Conservation (phyloP, 2,888 invertebrate species). For the Parnassius smintheus region DNA sequence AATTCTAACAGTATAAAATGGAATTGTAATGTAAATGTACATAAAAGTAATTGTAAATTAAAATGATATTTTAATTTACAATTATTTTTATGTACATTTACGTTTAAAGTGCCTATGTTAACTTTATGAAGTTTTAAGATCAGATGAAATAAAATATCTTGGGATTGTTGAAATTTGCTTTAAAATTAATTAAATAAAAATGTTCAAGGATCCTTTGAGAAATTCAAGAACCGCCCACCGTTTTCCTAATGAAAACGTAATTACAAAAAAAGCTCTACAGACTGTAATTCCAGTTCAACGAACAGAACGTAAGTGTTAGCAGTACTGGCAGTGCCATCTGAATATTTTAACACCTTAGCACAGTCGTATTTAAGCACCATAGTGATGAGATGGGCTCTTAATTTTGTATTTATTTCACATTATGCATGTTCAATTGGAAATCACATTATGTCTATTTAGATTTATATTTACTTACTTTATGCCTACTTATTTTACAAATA, state of each 20-base stretch:
- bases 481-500: not conserved
- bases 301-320: slow-evolving; percentile 17
- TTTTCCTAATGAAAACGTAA: slow-evolving; percentile 20
- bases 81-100: too few species aligned
- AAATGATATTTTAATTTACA: too few species aligned
- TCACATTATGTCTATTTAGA: slow-evolving; percentile 4
- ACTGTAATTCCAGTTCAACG: slow-evolving; percentile 9
- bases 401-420: slow-evolving; percentile 12
- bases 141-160: too few species aligned
- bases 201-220: slow-evolving; percentile 14
- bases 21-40: too few species aligned
- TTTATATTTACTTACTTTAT: not conserved
- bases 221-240: slow-evolving; percentile 16
- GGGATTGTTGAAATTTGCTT: not conserved
- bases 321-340: not conserved
- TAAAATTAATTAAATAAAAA: slow-evolving; percentile 6
- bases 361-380: slow-evolving; percentile 22
- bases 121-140: too few species aligned
- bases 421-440: not conserved
- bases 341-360: slow-evolving; percentile 24
- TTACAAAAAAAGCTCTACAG: slow-evolving; percentile 21
- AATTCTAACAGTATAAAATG: too few species aligned
- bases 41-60: too few species aligned
- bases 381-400: slow-evolving; percentile 20
- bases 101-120: too few species aligned